A percentile compares a stretch with the other conserved stretches of the same genome.
Conservation (phyloP, 2,113 vertebrate species). For the Bubo blakistoni region DNA sequence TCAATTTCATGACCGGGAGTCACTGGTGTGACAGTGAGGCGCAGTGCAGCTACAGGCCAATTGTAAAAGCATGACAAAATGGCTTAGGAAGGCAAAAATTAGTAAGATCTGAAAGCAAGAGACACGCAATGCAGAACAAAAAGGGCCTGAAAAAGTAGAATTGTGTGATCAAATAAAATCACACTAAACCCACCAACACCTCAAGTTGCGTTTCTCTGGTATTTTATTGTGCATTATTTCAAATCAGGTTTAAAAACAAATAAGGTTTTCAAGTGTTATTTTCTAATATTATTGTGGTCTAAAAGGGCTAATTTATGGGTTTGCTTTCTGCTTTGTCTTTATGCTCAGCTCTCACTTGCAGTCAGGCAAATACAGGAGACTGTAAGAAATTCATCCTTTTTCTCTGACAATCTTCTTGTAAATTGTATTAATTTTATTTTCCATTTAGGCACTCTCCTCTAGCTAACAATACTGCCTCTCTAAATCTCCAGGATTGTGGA, state of each 20-base stretch:
- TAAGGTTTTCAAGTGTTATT: not conserved
- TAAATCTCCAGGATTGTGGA: constrained; percentile 65
- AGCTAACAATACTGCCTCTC: constrained; percentile 60
- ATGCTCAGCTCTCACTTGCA: not conserved
- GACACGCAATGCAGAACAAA: not conserved
- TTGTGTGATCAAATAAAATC: not conserved
- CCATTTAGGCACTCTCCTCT: constrained; percentile 64
- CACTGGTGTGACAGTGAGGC: not conserved
- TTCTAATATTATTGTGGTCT: not conserved
- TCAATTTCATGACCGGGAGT: not conserved
- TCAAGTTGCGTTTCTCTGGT: not conserved
- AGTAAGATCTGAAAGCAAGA: not conserved
- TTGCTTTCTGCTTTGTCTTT: not conserved
- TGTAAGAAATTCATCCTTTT: constrained; percentile 56
- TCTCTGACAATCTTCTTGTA: constrained; percentile 68
- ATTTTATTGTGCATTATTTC: not conserved
- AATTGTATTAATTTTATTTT: constrained; percentile 81
- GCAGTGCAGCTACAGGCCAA: not conserved
- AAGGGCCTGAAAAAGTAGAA: not conserved
- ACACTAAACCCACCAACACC: not conserved
- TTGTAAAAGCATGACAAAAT: not conserved
- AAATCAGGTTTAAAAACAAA: not conserved
- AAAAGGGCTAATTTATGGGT: not conserved
- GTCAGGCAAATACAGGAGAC: not conserved
- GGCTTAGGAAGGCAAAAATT: not conserved